Conservation (phyloP, 2,113 vertebrate genomes). For the Cavia porcellus region DNA sequence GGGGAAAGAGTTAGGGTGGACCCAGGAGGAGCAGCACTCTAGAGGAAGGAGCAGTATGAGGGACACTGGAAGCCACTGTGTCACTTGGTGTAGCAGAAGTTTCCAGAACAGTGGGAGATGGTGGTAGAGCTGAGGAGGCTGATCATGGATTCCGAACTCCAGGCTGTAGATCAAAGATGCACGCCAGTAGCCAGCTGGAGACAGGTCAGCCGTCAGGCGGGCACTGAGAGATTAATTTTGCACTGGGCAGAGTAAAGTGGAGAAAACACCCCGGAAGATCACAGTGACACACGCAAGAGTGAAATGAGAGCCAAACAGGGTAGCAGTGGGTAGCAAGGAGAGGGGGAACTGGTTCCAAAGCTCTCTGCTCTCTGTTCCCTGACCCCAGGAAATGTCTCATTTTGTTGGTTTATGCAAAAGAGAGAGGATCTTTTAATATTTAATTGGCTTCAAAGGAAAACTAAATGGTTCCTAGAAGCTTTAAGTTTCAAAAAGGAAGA, state of each 20-base stretch:
- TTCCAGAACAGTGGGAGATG: not conserved
- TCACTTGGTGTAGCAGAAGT: not conserved
- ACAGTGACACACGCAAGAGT: not conserved
- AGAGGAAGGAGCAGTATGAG: not conserved
- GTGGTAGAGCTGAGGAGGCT: not conserved
- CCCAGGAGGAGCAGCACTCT: fast-evolving
- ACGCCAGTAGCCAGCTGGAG: not conserved
- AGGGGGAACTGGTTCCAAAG: not conserved
- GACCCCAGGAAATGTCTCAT: not conserved
- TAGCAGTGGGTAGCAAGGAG: not conserved
- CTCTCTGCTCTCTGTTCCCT: not conserved
- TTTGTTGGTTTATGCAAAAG: conserved; percentile 3
- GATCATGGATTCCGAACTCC: not conserved
- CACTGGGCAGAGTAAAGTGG: not conserved
- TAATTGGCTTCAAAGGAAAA: conserved; percentile 47
- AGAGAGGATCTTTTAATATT: conserved; percentile 11
- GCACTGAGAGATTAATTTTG: not conserved
- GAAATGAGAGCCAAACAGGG: not conserved
- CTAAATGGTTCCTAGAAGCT: conserved; percentile 15
- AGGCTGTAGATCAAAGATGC: not conserved
- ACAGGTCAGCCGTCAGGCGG: not conserved
- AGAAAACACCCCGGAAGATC: not conserved
- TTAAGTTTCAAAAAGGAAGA: conserved; percentile 54
- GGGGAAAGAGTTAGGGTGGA: not conserved
- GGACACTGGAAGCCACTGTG: not conserved